Conservation (phyloP, 2,113 vertebrate genomes). For the Eidolon helvum region DNA sequence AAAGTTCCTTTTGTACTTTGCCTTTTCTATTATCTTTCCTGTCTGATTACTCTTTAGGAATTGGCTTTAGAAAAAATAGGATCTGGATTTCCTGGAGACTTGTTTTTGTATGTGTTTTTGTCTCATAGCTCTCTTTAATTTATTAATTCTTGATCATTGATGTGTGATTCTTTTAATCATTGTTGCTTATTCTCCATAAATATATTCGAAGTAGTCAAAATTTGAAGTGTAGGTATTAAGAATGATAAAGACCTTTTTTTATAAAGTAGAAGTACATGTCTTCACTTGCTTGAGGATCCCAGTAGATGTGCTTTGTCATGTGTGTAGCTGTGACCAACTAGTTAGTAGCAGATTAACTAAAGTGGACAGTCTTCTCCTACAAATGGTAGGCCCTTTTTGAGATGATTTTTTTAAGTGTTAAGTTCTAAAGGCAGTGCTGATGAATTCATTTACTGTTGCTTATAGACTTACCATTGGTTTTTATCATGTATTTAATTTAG, state of each 20-base stretch:
- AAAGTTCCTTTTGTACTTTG: not conserved
- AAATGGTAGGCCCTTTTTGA: not conserved
- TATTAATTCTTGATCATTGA: not conserved
- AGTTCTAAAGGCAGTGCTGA: not conserved
- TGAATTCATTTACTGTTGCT: not conserved
- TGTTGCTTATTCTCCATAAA: not conserved
- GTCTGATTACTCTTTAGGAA: not conserved
- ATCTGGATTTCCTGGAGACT: not conserved
- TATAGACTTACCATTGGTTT: not conserved
- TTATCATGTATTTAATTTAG: not conserved
- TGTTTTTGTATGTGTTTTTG: not conserved
- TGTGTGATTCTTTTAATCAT: not conserved
- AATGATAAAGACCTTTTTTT: not conserved
- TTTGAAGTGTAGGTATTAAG: not conserved
- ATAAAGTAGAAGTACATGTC: not conserved
- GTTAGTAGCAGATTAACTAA: not conserved
- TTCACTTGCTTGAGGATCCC: not conserved
- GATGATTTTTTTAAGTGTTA: not conserved
- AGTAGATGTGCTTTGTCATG: not conserved
- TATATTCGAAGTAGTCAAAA: not conserved
- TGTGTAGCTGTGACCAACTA: not conserved
- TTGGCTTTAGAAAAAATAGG: not conserved
- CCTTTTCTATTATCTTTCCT: constrained; percentile 7
- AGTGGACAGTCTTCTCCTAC: rapidly evolving
- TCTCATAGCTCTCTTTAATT: not conserved